Evolutionary conservation across 2,888 invertebrate species (phyloP).

Genomic region (Bruchidius siliquastri): DNA sequence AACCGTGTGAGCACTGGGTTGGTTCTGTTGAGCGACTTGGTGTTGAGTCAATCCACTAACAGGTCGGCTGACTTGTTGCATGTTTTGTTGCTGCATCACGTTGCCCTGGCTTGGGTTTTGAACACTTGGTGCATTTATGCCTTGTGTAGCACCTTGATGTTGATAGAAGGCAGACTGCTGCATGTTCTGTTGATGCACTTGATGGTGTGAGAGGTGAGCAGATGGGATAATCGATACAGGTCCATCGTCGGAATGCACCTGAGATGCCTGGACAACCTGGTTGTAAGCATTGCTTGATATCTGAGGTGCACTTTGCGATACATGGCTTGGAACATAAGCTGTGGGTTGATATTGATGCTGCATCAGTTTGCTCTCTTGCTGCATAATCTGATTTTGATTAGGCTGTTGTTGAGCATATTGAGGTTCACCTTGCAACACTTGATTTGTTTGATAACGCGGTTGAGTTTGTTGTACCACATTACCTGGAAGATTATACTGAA

Average conservation of each 20-base stretch:
- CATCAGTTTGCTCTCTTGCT: background rate
- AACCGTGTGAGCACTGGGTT: slow-evolving; percentile 1
- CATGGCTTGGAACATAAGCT: background rate
- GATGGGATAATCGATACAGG: background rate
- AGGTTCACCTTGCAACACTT: background rate
- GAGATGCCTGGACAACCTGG: background rate
- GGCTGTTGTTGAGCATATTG: background rate
- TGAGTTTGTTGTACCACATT: background rate
- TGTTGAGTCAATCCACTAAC: background rate
- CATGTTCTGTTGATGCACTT: background rate
- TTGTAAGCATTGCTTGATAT: background rate
- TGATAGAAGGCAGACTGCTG: background rate
- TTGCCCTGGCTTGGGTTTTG: background rate
- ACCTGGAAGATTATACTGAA: background rate
- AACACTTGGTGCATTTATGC: background rate
- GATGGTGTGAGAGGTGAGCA: background rate
- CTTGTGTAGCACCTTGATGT: background rate
- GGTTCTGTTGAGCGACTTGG: slow-evolving; percentile 5
- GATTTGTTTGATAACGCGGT: background rate
- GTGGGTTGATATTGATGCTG: background rate
- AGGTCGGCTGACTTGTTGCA: background rate
- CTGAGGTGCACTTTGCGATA: background rate
- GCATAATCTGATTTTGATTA: background rate
- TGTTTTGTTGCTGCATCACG: no score
- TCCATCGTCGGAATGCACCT: background rate